A percentile compares a stretch with the other conserved stretches of the same genome.
Conservation (phyloP, 2,113 vertebrate genomes). For the Chrysochloris asiatica region DNA sequence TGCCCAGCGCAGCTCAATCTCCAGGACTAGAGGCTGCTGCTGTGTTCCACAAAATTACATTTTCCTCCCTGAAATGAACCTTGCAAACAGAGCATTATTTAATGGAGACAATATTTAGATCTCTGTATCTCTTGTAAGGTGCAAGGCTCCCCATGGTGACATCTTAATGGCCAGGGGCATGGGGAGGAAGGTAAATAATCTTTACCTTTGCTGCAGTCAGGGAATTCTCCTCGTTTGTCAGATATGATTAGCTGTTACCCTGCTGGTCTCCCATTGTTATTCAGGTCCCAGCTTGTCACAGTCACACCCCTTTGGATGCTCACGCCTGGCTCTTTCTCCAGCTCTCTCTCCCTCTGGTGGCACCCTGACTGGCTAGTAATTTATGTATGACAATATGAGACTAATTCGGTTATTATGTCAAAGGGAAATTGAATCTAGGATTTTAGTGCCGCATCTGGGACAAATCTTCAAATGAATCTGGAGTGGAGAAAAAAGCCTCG, state of each 20-base stretch:
- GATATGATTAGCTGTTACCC: slow-evolving; percentile 78
- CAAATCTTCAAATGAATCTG: slow-evolving; percentile 83
- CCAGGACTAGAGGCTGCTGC: neutral
- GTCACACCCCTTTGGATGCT: slow-evolving; percentile 74
- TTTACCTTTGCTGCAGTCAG: slow-evolving; percentile 57
- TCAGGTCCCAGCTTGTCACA: slow-evolving; percentile 74
- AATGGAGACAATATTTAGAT: slow-evolving; percentile 76
- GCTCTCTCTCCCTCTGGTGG: slow-evolving; percentile 71
- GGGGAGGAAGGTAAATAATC: slow-evolving; percentile 74
- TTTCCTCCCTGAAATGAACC: slow-evolving; percentile 41
- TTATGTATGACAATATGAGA: slow-evolving; percentile 85
- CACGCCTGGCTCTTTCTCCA: neutral
- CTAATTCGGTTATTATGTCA: slow-evolving; percentile 86
- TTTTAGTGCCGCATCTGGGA: slow-evolving; percentile 81
- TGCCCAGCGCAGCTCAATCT: neutral
- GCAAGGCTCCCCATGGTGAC: slow-evolving; percentile 46
- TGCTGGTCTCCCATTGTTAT: slow-evolving; percentile 77
- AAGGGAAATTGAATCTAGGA: slow-evolving; percentile 86
- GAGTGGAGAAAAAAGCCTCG: slow-evolving; percentile 72
- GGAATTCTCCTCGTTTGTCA: slow-evolving; percentile 81
- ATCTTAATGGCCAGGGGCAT: slow-evolving; percentile 71
- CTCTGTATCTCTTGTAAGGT: slow-evolving; percentile 64
- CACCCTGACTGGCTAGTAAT: slow-evolving; percentile 80
- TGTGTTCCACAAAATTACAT: neutral
- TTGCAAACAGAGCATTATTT: slow-evolving; percentile 60